Evolutionary conservation across 2,113 vertebrate species (phyloP), one percentile per base, ranked within the genome.

Genomic region (Apistogramma diplotaenia): DNA sequence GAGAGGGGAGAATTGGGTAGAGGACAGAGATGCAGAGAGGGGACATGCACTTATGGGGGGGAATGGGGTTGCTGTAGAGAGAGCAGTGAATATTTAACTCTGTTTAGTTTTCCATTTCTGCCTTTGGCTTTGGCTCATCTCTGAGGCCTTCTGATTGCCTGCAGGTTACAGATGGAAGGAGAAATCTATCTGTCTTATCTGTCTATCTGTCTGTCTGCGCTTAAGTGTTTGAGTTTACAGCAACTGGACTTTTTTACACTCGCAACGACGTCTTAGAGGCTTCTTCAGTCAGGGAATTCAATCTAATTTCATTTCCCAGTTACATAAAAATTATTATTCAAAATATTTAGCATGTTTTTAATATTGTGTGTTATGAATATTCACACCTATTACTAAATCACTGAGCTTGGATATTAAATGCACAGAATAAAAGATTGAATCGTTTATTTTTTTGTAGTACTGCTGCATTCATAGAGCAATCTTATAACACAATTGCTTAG

Each of bases 41-140:
- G 56, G 25, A 82, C 21, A 4, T 31, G 40, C 62, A 77, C 35
- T 56, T 46, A 62, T 43, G 18, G 27, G 33, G 33, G 59, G 74
- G 61, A 59, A 70, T 6, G 15, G 29, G 37, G 79, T 81, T 81
- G n/a, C 86, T 82, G 81, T 16, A 59, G 74, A 73, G 57, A 58
- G 70, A 67, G 51, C 23, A 54, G 82, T 91, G 82, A 92, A 92
- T 91, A 89, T 92, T 92, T 91, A 87, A 91, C 74, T 79, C 27
- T 88, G 86, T 92, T 90, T 90, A 60, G 72, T 78, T 86, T 92
- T 89, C 87, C 91, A 78, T 82, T 73, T 40, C 25, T 71, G 78
- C 82, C 78, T n/a, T 65, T 73, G 73, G 85, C 70, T 60, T 16
- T 16, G 6, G 2, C 37, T 51, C 74, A 49, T 62, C 65, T 85